phyloP scores from a whole-genome alignment of 2,888 invertebrate species.

The Mylabris sibirica region DNA sequence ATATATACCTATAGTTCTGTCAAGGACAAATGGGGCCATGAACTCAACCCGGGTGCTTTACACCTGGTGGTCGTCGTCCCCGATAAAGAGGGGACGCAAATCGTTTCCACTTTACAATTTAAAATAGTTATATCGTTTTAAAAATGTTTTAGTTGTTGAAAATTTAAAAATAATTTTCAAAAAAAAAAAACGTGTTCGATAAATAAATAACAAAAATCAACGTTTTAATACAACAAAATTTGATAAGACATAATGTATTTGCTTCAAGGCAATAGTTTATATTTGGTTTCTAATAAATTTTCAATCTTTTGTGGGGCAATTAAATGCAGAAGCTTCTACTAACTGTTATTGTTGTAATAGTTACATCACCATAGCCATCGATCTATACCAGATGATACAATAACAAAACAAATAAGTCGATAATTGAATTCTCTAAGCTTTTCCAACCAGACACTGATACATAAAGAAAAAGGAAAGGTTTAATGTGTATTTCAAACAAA shows the following conservation, averaged over 20 bases:
- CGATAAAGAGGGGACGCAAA: neutral
- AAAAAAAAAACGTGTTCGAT: neutral
- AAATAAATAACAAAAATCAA: neutral
- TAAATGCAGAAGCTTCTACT: neutral
- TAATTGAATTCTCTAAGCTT: neutral
- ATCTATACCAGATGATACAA: constrained; percentile 9
- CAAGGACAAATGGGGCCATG: constrained; percentile 11
- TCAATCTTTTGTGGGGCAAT: neutral
- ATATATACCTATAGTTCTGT: neutral
- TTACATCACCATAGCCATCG: neutral
- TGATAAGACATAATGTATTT: neutral
- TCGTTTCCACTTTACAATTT: neutral
- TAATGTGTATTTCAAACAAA: neutral
- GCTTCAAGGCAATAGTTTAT: neutral
- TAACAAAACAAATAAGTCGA: neutral
- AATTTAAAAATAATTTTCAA: neutral
- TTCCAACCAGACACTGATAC: neutral
- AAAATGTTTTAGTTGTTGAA: neutral
- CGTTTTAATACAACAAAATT: neutral
- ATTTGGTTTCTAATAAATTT: neutral
- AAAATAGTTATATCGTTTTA: neutral
- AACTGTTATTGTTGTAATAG: neutral
- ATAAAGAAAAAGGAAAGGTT: neutral
- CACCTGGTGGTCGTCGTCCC: constrained; percentile 4
- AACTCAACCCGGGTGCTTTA: neutral